phyloP scores from a whole-genome alignment of 2,888 invertebrate species.

The Lycocerus yunnanus region DNA sequence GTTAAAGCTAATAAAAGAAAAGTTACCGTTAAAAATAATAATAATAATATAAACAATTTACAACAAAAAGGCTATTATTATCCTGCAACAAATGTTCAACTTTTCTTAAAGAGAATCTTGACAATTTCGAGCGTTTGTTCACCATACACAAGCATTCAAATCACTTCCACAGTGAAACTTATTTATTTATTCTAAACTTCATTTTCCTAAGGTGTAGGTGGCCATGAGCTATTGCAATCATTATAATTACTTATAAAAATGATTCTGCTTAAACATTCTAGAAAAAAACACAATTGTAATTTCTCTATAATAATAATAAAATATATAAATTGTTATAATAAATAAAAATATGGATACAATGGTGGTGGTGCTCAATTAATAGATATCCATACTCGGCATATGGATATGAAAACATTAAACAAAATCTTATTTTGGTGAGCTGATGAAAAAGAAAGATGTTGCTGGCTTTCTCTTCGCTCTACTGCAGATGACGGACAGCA shows the following conservation, averaged over 20 bases:
- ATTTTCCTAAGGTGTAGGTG: neutral
- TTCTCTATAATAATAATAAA: neutral
- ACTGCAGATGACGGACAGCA: neutral
- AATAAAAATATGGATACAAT: neutral
- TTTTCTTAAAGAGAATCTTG: neutral
- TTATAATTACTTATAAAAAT: neutral
- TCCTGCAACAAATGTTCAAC: neutral
- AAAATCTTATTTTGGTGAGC: too few species aligned
- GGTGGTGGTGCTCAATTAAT: neutral
- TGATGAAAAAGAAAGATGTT: too few species aligned
- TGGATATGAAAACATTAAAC: too few species aligned
- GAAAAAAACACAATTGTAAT: neutral
- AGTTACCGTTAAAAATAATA: neutral
- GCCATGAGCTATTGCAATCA: neutral
- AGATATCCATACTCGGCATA: too few species aligned
- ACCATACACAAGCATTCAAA: neutral
- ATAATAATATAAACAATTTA: neutral
- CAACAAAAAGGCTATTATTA: neutral
- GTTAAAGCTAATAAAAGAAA: neutral
- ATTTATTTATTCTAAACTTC: neutral
- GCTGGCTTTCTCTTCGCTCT: neutral
- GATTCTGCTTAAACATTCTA: neutral
- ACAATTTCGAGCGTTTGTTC: neutral
- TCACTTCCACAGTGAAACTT: neutral
- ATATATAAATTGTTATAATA: neutral